Evolutionary conservation across 2,888 invertebrate species (phyloP), one percentile per base, ranked within the genome.

Genomic region (Labia minor): DNA sequence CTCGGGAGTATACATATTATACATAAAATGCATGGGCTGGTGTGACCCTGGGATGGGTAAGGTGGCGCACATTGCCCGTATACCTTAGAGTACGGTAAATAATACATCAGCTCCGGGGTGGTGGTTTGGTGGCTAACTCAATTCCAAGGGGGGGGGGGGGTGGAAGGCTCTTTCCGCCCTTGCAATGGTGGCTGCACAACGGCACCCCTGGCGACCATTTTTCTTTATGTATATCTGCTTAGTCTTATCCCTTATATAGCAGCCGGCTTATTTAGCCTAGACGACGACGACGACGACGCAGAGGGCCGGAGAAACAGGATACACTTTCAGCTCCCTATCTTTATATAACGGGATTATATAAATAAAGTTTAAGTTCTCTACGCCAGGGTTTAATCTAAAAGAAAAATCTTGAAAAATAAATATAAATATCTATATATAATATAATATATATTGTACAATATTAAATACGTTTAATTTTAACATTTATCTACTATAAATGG

Each of bases 191-290:
- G 26, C 21, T 18, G 33, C 62, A n/a, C 37, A 69, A 69, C 69
- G 67, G 63, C 69, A 66, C 69, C 69, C 69, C 18, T 61, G 69
- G 67, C 67, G 69, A 37, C 67, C 69, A 67, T 69, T 69, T 67
- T 67, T 69, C 69, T 69, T 67, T 69, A 67, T 69, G 67, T 69
- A 67, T 66, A 67, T 66, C 69, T 66, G 65, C 67, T 67, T 67
- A 67, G 65, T 21, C 62, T 63, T 21, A 63, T 20, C 37, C 49
- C 33, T 33, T 11, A 8, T 33, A 6, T 33, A n/a, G n/a, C 33
- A 8, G 6, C 33, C 14, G 49, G 49, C 49, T 49, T 49, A 49
- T 49, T 49, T 49, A 49, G 49, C 49, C 49, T 49, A 49, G 49
- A 49, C 49, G 49, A n/a, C 49, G 14, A 4, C 3, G 8, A 26